Conservation (phyloP, 2,113 vertebrate species). For the Carlito syrichta region DNA sequence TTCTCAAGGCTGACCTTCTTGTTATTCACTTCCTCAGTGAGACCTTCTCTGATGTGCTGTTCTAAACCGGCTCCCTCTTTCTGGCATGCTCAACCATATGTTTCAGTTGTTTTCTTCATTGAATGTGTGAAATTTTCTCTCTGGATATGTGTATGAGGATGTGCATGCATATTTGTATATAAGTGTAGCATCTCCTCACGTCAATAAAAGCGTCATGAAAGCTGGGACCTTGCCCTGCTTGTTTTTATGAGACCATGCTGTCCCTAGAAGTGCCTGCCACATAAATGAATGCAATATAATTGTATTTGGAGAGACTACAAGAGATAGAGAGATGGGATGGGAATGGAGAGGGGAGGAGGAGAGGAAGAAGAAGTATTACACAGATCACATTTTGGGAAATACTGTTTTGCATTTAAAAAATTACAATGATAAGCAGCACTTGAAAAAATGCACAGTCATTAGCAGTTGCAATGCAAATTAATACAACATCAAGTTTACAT, state of each 20-base stretch:
- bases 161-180: no score
- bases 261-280: neutral
- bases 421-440: neutral
- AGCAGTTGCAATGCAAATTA: neutral
- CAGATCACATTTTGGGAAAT: constrained; percentile 1
- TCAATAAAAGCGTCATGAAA: neutral
- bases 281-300: neutral
- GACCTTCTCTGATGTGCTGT: neutral
- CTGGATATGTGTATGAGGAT: neutral
- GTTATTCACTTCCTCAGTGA: neutral
- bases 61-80: neutral
- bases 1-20: neutral
- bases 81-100: no score
- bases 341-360: neutral
- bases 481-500: neutral
- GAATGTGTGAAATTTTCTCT: neutral
- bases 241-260: neutral
- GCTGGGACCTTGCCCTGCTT: neutral
- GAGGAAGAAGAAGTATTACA: neutral
- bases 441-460: neutral
- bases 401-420: neutral
- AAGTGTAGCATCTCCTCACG: neutral
- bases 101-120: neutral
- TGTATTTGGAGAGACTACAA: neutral
- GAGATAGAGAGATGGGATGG: neutral